These are phyloP conservation scores for Agonopterix arenella DNA, from an alignment of 2,888 invertebrate species.

Conservation along the genomic window DNA sequence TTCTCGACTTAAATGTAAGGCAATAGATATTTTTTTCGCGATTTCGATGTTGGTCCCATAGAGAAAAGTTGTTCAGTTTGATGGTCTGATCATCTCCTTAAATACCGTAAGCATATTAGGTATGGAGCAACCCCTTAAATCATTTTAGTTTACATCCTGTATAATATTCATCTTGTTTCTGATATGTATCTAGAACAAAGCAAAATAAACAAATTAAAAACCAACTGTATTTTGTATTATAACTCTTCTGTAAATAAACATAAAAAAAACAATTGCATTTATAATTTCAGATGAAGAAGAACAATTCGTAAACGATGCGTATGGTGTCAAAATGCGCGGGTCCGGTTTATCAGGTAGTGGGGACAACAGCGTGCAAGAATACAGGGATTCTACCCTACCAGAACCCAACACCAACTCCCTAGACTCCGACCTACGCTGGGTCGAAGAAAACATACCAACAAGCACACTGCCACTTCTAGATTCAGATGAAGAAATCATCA, in stretches of 20 bases:
- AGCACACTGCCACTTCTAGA: slow-evolving; percentile 81
- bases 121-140: too few relatives aligned
- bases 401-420: slow-evolving; percentile 43
- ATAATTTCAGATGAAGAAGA: slow-evolving; percentile 83
- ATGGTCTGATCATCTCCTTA: too few relatives aligned
- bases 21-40: too few relatives aligned
- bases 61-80: too few relatives aligned
- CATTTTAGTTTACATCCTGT: too few relatives aligned
- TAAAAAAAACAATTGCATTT: not conserved
- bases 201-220: not conserved
- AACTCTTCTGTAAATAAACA: not conserved
- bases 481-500: slow-evolving; percentile 89
- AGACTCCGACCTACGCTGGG: slow-evolving; percentile 83
- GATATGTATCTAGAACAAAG: too few relatives aligned
- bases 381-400: slow-evolving; percentile 23
- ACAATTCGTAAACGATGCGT: slow-evolving; percentile 90
- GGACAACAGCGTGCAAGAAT: slow-evolving; percentile 15
- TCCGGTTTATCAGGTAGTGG: slow-evolving; percentile 46
- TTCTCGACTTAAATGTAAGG: too few relatives aligned
- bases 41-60: too few relatives aligned
- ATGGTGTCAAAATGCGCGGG: slow-evolving; percentile 87
- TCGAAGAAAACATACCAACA: slow-evolving; percentile 94
- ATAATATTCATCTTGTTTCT: too few relatives aligned
- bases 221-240: not conserved
- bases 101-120: too few relatives aligned